Conservation (phyloP, 2,113 vertebrate species). For the Halcyon malimbica region DNA sequence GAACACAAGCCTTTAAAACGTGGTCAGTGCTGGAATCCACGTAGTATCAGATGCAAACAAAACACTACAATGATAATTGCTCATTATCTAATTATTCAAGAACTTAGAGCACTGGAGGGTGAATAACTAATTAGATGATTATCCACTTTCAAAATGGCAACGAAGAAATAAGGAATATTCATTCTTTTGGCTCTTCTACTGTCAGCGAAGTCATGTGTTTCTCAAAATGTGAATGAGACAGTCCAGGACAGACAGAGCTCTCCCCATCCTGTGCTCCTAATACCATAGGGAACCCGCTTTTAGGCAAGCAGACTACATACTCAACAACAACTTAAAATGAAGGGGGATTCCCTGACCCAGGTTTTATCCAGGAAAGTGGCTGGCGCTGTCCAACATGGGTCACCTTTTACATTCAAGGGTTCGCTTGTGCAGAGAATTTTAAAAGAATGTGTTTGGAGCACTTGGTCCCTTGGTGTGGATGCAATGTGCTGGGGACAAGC, state of each 20-base stretch:
- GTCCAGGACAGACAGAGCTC: not conserved
- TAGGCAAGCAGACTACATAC: not conserved
- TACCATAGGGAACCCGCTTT: not conserved
- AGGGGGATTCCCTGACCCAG: not conserved
- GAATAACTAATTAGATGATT: conserved; percentile 9
- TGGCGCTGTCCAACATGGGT: rapidly evolving
- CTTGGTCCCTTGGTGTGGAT: not conserved
- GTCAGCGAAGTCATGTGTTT: not conserved
- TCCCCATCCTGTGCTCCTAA: not conserved
- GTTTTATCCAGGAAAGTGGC: not conserved
- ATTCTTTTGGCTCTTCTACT: not conserved
- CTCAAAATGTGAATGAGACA: not conserved
- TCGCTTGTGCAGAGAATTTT: not conserved
- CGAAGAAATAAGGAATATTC: not conserved
- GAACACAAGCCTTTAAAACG: not conserved
- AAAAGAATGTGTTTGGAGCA: not conserved
- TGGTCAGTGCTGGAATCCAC: not conserved
- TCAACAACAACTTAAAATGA: not conserved
- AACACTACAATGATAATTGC: not conserved
- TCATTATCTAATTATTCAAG: conserved; percentile 44
- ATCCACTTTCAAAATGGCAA: not conserved
- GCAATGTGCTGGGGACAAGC: not conserved
- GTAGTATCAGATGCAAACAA: not conserved
- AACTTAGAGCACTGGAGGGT: not conserved
- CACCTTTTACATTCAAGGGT: not conserved